These are phyloP conservation scores for Odocoileus hemionus DNA, from an alignment of 2,113 vertebrate genomes.

Conservation along the genomic window DNA sequence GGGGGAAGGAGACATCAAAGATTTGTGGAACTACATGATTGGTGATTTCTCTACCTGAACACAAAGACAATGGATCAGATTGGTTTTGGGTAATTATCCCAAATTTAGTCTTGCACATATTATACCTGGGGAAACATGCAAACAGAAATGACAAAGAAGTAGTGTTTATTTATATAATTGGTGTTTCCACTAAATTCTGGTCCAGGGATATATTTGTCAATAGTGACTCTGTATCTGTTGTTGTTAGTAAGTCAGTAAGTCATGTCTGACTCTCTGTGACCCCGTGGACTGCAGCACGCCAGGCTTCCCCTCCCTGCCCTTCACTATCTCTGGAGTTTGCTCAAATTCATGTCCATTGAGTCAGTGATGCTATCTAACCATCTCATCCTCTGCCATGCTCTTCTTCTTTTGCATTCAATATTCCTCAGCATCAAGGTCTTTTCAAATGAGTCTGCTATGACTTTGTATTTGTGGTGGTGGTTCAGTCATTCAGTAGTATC, in stretches of 20 bases:
- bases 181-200: neutral
- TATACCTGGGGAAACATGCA: neutral
- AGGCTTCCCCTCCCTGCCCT: neutral
- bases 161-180: neutral
- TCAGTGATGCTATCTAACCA: neutral
- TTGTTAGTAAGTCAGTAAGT: neutral
- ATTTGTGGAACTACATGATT: neutral
- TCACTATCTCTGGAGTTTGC: neutral
- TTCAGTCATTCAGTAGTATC: neutral
- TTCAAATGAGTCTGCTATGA: neutral
- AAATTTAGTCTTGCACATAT: neutral
- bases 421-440: neutral
- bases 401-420: neutral
- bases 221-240: neutral
- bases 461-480: neutral
- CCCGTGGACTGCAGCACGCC: neutral
- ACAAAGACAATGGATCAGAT: neutral
- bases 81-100: neutral
- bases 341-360: neutral
- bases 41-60: neutral
- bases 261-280: rapidly evolving
- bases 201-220: neutral
- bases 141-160: neutral
- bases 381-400: neutral
- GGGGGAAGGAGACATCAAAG: neutral